phyloP scores from a whole-genome alignment of 2,888 invertebrate genomes.

The Mechanitis messenoides region DNA sequence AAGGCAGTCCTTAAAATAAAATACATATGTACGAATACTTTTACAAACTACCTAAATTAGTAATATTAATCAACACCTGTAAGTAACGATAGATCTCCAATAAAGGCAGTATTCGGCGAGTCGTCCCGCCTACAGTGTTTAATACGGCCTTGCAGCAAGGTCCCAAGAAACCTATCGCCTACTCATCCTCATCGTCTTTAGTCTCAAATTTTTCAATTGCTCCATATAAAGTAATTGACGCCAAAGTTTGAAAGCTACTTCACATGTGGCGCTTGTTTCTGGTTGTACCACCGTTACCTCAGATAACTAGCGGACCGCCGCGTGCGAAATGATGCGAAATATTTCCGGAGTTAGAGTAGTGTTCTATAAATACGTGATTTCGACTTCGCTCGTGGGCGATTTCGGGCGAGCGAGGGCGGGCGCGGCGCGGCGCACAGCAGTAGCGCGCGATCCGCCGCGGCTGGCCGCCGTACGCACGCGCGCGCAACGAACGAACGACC shows the following conservation, averaged over 20 bases:
- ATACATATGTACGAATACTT: not conserved
- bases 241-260: not conserved
- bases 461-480: conserved; percentile 72
- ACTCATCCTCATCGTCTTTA: conserved; percentile 27
- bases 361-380: conserved; percentile 74
- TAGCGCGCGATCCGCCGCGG: conserved; percentile 75
- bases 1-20: conserved; percentile 11
- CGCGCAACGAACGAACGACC: conserved; percentile 77
- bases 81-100: conserved; percentile 35
- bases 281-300: conserved; percentile 47
- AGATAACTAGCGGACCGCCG: conserved; percentile 58
- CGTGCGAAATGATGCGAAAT: conserved; percentile 76
- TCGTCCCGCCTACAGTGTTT: conserved; percentile 52
- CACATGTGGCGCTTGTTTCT: conserved; percentile 20
- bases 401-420: conserved; percentile 62
- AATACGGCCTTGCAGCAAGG: conserved; percentile 69
- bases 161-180: conserved; percentile 62
- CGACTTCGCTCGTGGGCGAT: conserved; percentile 72
- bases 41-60: not conserved
- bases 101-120: conserved; percentile 57
- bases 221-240: too few species aligned
- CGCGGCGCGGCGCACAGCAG: conserved; percentile 48
- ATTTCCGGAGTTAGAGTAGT: conserved; percentile 76
- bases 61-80: not conserved
- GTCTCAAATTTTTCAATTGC: too few species aligned